Base-by-base conservation (phyloP, 2,888 invertebrate genomes). In the Molanna angustata region DNA sequence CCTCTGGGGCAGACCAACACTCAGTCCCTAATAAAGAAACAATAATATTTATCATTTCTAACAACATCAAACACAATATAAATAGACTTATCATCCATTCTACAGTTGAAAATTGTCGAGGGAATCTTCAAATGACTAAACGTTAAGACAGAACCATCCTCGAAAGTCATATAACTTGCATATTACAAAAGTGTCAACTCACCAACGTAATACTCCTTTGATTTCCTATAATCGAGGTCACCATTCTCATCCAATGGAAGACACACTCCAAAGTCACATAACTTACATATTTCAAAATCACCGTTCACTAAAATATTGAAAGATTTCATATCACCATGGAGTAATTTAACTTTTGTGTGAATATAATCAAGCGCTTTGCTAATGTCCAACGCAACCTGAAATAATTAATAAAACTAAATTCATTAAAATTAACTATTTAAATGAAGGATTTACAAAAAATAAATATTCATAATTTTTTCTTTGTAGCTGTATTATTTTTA, bases 241-340 rank as follows among this genome's bases (percentile, higher is more conserved):
- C 86, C 86, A 62, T 83, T 77, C 55, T 82, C 74, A 40, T 83
- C 82, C 1, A 91, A 67, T 0, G 86, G 85, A 55, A 90, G 63
- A 18, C 85, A 83, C n/a, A 90, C 89, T 2, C 91, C 91, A 67
- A 92, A 92, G 70, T 92, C 91, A 62, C 92, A 90, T 14, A 91
- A 69, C 67, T 93, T 91, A 60, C 90, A 86, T 1, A 79, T 74
- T 20, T 79, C 78, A 66, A 88, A 90, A 64, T 89, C 80, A 9
- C 83, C 86, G 59, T 90, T 88, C 1, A 92, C 76, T 1, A 93
- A 75, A 35, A 93, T 73, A 66, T 93, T 93, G 65, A 82, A 86
- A 0, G 91, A 91, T 70, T 93, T 92, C 32, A 93, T 74, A 67
- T 93, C 93, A 20, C 90, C 89, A 57, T 93, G 93, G 6, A 93